These are phyloP conservation scores for Iselma pallidipennis DNA, from an alignment of 2,888 invertebrate genomes.

Conservation along the genomic window DNA sequence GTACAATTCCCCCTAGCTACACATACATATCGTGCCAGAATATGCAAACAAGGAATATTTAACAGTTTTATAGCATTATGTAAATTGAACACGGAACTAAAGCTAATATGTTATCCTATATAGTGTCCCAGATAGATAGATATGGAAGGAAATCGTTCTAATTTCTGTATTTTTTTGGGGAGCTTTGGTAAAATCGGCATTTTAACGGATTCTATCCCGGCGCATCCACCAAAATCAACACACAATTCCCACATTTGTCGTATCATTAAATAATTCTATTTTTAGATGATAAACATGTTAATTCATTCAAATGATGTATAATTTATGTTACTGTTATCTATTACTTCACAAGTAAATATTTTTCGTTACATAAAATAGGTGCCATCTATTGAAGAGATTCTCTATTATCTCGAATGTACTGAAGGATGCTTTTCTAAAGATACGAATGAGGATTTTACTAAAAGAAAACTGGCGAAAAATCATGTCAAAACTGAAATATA, in stretches of 20 bases:
- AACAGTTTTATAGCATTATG: conserved; percentile 2
- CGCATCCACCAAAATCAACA: conserved; percentile 3
- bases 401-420: not conserved
- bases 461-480: too few relatives aligned
- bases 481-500: too few relatives aligned
- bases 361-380: not conserved
- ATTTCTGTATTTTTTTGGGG: not conserved
- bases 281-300: not conserved
- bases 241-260: not conserved
- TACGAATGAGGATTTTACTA: not conserved
- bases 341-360: too few relatives aligned
- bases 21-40: not conserved
- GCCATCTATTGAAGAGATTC: not conserved
- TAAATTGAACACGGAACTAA: conserved; percentile 2
- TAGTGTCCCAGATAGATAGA: not conserved
- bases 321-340: not conserved
- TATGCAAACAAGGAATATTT: conserved; percentile 3
- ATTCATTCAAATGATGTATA: not conserved
- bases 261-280: not conserved
- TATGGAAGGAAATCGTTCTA: not conserved
- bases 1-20: not conserved
- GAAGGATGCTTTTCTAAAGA: not conserved
- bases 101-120: not conserved
- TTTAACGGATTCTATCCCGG: not conserved
- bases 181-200: not conserved